These are phyloP conservation scores for Heteractis magnifica DNA, from an alignment of 92 coral and sea anemone species.

Conservation along the genomic window DNA sequence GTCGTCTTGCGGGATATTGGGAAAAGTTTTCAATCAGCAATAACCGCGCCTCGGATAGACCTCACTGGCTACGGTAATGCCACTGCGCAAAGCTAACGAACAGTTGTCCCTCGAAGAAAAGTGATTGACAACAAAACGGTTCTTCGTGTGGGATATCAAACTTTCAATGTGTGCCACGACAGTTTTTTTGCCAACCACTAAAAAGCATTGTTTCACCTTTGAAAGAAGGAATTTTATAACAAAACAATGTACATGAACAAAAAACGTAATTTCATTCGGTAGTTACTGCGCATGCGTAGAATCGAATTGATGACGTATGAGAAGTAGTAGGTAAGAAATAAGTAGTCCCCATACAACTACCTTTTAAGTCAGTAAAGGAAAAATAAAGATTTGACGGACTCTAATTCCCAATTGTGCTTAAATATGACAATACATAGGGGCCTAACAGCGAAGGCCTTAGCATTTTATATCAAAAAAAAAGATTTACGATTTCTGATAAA, in stretches of 20 bases:
- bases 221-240: background rate
- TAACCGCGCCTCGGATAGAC: conserved; percentile 77
- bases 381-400: no score
- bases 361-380: no score
- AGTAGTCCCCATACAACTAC: no score
- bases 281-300: background rate
- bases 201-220: background rate
- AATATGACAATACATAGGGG: no score
- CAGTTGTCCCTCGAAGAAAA: no score
- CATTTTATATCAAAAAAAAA: no score
- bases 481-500: no score
- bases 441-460: no score
- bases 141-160: conserved; percentile 12
- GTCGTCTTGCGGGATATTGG: conserved; percentile 92
- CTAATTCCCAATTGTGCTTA: no score
- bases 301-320: background rate
- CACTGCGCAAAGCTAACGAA: conserved; percentile 87
- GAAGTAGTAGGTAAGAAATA: background rate
- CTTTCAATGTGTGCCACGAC: background rate
- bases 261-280: background rate
- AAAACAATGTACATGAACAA: background rate
- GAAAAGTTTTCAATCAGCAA: conserved; percentile 88
- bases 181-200: background rate
- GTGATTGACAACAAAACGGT: no score
- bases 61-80: conserved; percentile 84